Percentiles rank a stretch among this genome's conserved stretches.
These are phyloP conservation scores for Lampropteryx suffumata DNA, from an alignment of 2,888 invertebrate genomes.

Conservation along the genomic window DNA sequence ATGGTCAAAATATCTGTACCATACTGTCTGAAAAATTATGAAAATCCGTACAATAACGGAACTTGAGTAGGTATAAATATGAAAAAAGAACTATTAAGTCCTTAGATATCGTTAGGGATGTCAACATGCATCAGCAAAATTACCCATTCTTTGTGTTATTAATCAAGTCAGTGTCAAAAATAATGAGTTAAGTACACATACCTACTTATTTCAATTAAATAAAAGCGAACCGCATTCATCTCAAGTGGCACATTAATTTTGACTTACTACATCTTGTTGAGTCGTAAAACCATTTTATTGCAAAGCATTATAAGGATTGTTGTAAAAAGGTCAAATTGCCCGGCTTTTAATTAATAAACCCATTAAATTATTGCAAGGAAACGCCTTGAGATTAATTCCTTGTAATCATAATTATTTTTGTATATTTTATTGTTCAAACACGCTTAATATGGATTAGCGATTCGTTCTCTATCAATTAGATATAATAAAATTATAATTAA, in stretches of 20 bases:
- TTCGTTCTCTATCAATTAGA: slow-evolving; percentile 25
- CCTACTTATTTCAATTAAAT: slow-evolving; percentile 11
- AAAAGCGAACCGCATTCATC: slow-evolving; percentile 34
- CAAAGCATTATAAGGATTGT: slow-evolving; percentile 40
- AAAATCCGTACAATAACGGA: no score
- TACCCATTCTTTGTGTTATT: no score
- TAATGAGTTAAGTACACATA: no score
- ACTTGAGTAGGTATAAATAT: no score
- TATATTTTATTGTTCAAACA: slow-evolving; percentile 24
- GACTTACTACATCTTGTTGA: slow-evolving; percentile 29
- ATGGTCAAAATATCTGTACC: no score
- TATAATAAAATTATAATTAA: slow-evolving; percentile 15
- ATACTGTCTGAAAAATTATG: no score
- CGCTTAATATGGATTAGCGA: slow-evolving; percentile 20
- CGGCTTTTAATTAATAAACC: slow-evolving; percentile 58
- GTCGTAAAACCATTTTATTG: slow-evolving; percentile 47
- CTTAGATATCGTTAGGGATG: no score
- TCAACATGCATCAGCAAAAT: no score
- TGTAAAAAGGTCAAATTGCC: slow-evolving; percentile 53
- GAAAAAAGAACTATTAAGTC: no score
- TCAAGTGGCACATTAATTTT: slow-evolving; percentile 30
- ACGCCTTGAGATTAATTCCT: slow-evolving; percentile 56
- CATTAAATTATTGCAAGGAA: slow-evolving; percentile 64
- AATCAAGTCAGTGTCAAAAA: no score
- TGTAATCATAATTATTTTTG: slow-evolving; percentile 41